Conservation (phyloP, 2,888 invertebrate genomes). For the Baronia brevicornis region DNA sequence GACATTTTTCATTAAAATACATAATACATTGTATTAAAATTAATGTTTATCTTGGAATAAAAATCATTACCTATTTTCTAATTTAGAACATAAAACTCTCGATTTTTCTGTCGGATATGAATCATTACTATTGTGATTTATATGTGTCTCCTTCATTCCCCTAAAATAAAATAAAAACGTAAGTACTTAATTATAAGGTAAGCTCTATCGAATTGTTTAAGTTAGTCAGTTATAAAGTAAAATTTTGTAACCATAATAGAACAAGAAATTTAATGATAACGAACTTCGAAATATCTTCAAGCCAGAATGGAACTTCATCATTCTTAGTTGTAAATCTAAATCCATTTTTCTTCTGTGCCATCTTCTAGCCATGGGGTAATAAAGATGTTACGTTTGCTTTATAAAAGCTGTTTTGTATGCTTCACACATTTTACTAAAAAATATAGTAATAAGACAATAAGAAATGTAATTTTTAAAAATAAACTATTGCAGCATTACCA, state of each 20-base stretch:
- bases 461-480: too few species aligned
- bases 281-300: constrained; percentile 64
- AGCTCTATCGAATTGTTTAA: too few species aligned
- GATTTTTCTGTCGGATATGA: constrained; percentile 33
- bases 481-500: too few species aligned
- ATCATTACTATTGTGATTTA: constrained; percentile 38
- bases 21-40: too few species aligned
- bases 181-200: too few species aligned
- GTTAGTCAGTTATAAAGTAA: too few species aligned
- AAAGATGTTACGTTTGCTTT: constrained; percentile 15
- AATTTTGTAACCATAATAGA: neutral
- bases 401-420: constrained; percentile 13
- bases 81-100: constrained; percentile 31
- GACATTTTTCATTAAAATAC: too few species aligned
- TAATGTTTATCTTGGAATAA: too few species aligned
- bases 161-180: constrained; percentile 32
- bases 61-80: constrained; percentile 26
- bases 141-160: constrained; percentile 65
- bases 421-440: too few species aligned
- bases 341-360: constrained; percentile 56
- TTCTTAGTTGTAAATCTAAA: constrained; percentile 44
- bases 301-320: constrained; percentile 52
- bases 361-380: constrained; percentile 59
- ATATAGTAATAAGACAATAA: too few species aligned
- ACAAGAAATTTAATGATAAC: neutral